Evolutionary conservation across 2,797 vertebrate species (phyloP).

Genomic region (Mallotus villosus): DNA sequence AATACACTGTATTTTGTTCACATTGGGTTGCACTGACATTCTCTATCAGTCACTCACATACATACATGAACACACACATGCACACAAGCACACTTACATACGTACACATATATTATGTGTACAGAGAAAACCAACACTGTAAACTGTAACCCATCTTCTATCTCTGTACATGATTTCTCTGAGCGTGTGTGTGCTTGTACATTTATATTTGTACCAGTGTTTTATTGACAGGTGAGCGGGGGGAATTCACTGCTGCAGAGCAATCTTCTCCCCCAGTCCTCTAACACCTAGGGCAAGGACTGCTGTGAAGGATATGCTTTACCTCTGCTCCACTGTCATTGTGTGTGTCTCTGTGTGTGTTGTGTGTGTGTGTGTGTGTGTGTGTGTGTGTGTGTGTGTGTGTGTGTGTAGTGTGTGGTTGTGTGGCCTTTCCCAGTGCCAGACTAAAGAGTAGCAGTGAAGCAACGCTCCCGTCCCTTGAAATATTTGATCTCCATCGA

Average conservation of each 20-base stretch:
- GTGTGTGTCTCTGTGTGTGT: background rate
- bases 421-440: background rate
- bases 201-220: background rate
- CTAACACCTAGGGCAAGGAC: background rate
- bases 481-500: constrained; percentile 13
- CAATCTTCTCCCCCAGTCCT: background rate
- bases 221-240: background rate
- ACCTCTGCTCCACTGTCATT: background rate
- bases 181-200: background rate
- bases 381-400: too few relatives aligned
- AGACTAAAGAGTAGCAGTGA: background rate
- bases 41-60: background rate
- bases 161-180: background rate
- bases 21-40: background rate
- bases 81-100: too few relatives aligned
- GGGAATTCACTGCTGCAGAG: background rate
- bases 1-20: background rate
- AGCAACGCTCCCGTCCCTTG: background rate
- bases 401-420: too few relatives aligned
- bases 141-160: too few relatives aligned
- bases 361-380: too few relatives aligned
- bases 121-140: too few relatives aligned
- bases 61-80: too few relatives aligned
- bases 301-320: background rate
- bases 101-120: too few relatives aligned